These are phyloP conservation scores for Ceuthmochares aereus DNA, from an alignment of 2,113 vertebrate species.

Conservation along the genomic window DNA sequence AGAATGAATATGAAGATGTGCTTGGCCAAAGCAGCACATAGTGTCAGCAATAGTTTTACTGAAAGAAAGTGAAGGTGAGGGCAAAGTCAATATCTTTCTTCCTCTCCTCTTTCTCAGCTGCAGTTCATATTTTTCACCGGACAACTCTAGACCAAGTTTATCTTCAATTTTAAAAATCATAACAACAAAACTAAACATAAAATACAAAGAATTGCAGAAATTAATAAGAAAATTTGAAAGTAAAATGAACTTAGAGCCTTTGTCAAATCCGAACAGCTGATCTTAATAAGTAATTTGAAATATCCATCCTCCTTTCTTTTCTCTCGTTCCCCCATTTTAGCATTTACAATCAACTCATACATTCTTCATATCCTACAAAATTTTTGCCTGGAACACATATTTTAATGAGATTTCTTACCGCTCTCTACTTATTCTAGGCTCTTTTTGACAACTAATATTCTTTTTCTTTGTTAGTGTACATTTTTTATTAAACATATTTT, in stretches of 20 bases:
- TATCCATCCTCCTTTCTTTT: not conserved
- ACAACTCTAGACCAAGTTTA: not conserved
- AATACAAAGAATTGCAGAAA: not conserved
- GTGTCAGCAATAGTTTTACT: not conserved
- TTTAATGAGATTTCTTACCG: not conserved
- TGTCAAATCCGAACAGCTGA: not conserved
- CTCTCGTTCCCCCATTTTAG: not conserved
- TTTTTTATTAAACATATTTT: not conserved
- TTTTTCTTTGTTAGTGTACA: not conserved
- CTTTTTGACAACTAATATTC: not conserved
- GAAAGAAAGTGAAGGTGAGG: not conserved
- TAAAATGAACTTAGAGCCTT: fast-evolving
- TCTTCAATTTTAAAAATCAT: not conserved
- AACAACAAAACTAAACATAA: not conserved
- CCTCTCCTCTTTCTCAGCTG: not conserved
- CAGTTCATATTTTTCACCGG: not conserved
- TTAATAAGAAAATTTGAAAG: not conserved
- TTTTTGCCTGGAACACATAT: not conserved
- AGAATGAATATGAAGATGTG: not conserved
- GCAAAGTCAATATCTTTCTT: not conserved
- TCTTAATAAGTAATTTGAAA: not conserved
- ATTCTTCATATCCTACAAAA: not conserved
- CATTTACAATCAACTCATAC: not conserved
- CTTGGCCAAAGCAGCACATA: not conserved
- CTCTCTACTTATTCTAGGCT: not conserved